phyloP scores from a whole-genome alignment of 2,797 vertebrate genomes.

The Syngnathus acus region DNA sequence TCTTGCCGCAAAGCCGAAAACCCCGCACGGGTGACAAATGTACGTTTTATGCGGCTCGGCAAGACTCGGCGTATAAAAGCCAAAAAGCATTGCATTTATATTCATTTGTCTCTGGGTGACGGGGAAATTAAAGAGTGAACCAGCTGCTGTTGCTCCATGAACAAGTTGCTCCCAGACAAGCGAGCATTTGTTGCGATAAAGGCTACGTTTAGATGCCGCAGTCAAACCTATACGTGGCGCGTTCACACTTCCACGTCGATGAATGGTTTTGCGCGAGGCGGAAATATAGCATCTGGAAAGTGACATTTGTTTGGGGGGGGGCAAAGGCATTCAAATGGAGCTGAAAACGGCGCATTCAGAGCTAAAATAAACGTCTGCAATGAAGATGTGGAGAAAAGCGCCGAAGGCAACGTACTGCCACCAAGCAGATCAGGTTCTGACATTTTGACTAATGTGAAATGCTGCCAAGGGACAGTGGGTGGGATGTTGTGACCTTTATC shows the following conservation, averaged over 20 bases:
- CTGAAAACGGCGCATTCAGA: conserved; percentile 38
- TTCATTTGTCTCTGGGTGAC: conserved; percentile 68
- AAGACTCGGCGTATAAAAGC: conserved; percentile 56
- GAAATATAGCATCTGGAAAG: conserved; percentile 31
- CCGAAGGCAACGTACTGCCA: conserved; percentile 36
- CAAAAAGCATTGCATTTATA: conserved; percentile 67
- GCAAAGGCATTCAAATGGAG: conserved; percentile 38
- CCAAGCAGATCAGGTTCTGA: conserved; percentile 56
- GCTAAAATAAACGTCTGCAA: conserved; percentile 45
- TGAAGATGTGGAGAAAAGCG: conserved; percentile 42
- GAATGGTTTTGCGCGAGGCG: conserved; percentile 44
- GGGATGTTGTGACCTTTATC: conserved; percentile 59
- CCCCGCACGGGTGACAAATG: conserved; percentile 28
- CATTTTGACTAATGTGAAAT: conserved; percentile 59
- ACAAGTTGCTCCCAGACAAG: conserved; percentile 63
- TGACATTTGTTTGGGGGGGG: conserved; percentile 40
- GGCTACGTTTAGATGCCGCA: conserved; percentile 9
- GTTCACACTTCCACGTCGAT: conserved; percentile 49
- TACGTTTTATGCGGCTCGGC: conserved; percentile 60
- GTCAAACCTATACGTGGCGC: conserved; percentile 12
- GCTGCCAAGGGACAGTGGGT: conserved; percentile 47
- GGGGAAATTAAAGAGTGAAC: conserved; percentile 57
- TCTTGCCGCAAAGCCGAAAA: neutral
- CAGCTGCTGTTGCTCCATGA: conserved; percentile 66
- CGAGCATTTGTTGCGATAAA: conserved; percentile 41